These are phyloP conservation scores for Delichon dasypus DNA, from an alignment of 2,797 vertebrate species.

Conservation along the genomic window DNA sequence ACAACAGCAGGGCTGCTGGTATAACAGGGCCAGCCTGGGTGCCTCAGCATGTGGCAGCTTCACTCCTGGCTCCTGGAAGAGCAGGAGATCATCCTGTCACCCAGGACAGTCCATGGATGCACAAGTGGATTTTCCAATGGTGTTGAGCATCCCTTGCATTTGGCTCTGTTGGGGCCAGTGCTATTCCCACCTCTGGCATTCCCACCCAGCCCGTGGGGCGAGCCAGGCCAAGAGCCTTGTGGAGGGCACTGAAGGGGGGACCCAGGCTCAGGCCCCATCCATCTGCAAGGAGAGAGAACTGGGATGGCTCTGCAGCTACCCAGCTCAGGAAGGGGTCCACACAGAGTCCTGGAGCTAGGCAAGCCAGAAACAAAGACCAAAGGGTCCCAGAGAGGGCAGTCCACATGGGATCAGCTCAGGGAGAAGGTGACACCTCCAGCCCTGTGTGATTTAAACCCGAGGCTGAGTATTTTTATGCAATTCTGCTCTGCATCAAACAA, in stretches of 20 bases:
- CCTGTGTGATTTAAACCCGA: not conserved
- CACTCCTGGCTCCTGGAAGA: not conserved
- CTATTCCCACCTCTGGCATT: not conserved
- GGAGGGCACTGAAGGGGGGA: not conserved
- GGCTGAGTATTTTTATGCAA: not conserved
- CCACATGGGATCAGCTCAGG: not conserved
- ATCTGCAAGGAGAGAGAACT: not conserved
- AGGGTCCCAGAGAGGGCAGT: not conserved
- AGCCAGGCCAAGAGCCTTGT: not conserved
- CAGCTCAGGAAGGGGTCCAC: not conserved
- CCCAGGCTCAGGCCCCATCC: not conserved
- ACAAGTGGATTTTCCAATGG: not conserved
- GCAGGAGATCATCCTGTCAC: not conserved
- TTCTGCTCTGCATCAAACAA: not conserved
- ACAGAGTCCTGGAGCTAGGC: not conserved
- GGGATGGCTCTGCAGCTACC: not conserved
- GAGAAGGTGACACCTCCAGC: not conserved
- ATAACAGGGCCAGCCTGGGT: not conserved
- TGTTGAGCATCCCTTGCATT: not conserved
- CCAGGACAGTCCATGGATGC: not conserved
- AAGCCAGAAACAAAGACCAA: not conserved
- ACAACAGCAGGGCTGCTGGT: not conserved
- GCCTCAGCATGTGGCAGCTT: not conserved
- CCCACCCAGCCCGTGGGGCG: not conserved
- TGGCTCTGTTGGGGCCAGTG: not conserved